phyloP scores from a whole-genome alignment of 37 sponge, comb jelly and placozoan species.

The Beroe forskalii region DNA sequence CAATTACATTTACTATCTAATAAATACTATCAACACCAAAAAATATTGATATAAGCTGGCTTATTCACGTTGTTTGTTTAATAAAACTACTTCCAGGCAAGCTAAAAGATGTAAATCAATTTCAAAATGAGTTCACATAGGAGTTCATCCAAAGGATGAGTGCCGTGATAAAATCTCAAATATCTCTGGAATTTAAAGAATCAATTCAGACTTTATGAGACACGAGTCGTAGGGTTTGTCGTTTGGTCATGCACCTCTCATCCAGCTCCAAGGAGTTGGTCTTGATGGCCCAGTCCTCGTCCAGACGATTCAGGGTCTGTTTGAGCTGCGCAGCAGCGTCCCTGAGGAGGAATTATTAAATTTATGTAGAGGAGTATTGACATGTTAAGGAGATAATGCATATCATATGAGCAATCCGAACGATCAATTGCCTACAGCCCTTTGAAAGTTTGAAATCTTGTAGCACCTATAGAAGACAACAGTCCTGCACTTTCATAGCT shows the following conservation, averaged over 20 bases:
- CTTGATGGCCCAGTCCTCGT: constrained; percentile 76
- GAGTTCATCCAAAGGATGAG: too few species aligned
- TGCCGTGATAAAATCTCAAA: too few species aligned
- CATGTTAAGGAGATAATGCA: not conserved
- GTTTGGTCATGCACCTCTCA: constrained; percentile 74
- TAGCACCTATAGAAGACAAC: too few species aligned
- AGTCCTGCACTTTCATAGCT: too few species aligned
- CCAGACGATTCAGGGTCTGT: constrained; percentile 78
- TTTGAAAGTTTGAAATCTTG: not conserved
- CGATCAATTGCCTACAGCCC: not conserved
- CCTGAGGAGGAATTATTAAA: constrained; percentile 68
- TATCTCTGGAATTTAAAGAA: too few species aligned
- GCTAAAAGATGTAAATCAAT: too few species aligned
- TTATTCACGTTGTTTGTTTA: too few species aligned
- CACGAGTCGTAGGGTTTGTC: constrained; percentile 67
- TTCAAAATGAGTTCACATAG: too few species aligned
- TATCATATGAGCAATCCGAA: not conserved
- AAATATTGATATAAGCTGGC: too few species aligned
- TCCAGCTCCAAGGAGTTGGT: constrained; percentile 79
- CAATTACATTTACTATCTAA: too few species aligned
- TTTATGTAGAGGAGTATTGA: not conserved
- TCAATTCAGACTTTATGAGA: constrained; percentile 22
- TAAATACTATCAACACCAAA: too few species aligned
- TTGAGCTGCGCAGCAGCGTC: constrained; percentile 73
- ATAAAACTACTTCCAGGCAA: too few species aligned